Conservation (phyloP, 2,797 vertebrate genomes). For the Carcharodon carcharias region DNA sequence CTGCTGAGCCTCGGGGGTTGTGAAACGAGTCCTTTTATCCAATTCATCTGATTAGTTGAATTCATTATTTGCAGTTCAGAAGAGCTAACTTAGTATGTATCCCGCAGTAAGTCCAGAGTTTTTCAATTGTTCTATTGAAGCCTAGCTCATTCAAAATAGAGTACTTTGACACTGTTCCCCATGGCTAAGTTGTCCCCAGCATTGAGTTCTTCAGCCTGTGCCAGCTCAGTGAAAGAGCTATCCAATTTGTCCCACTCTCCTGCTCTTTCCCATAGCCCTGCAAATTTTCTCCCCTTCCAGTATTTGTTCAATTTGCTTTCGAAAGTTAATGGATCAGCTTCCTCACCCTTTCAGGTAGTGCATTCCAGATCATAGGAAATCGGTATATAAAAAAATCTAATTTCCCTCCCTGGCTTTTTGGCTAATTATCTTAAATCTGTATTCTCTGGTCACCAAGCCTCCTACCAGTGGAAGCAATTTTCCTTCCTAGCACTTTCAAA, state of each 20-base stretch:
- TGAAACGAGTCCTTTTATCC: neutral
- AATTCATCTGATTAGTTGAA: neutral
- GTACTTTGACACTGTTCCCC: neutral
- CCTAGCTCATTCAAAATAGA: neutral
- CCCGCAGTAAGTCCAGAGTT: neutral
- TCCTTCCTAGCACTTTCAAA: neutral
- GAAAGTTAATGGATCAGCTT: neutral
- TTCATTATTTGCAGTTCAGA: conserved; percentile 16
- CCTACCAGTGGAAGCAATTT: neutral
- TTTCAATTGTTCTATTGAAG: neutral
- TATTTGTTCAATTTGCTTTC: neutral
- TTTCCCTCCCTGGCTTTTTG: too few species aligned
- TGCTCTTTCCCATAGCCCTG: neutral
- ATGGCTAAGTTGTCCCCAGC: neutral
- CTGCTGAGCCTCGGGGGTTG: neutral
- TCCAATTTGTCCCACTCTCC: neutral
- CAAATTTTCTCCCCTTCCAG: neutral
- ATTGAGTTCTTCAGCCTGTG: neutral
- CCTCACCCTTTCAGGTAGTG: neutral
- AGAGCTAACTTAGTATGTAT: neutral
- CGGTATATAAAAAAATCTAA: neutral
- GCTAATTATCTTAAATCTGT: too few species aligned
- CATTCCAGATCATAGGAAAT: neutral
- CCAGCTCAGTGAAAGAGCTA: neutral
- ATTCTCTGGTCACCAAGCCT: neutral